Evolutionary conservation across 2,113 vertebrate genomes (phyloP).

Genomic region (Chaenocephalus aceratus): DNA sequence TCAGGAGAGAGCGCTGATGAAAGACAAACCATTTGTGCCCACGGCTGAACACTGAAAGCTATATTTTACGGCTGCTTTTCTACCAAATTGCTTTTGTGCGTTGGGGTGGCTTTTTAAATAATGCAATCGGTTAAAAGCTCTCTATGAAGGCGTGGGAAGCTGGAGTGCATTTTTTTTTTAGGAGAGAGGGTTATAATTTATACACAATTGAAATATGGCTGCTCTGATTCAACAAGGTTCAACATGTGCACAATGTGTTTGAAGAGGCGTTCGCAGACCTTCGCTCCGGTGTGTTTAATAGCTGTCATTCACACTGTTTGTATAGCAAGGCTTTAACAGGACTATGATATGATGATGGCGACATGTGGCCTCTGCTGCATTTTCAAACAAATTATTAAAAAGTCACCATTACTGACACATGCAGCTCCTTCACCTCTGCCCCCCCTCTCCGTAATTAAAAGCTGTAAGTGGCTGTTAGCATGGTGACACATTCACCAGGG

Average conservation of each 20-base stretch:
- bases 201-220: constrained; percentile 70
- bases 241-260: constrained; percentile 64
- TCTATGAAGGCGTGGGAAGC: constrained; percentile 78
- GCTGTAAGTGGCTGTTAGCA: constrained; percentile 82
- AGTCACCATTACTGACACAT: constrained; percentile 34
- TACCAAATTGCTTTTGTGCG: constrained; percentile 84
- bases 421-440: constrained; percentile 32
- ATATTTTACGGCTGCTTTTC: constrained; percentile 79
- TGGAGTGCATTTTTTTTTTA: constrained; percentile 67
- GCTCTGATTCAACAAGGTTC: constrained; percentile 68
- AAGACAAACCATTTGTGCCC: constrained; percentile 77
- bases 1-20: constrained; percentile 63
- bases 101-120: constrained; percentile 83
- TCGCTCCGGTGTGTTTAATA: constrained; percentile 64
- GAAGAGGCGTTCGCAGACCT: constrained; percentile 60
- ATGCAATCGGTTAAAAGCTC: constrained; percentile 85
- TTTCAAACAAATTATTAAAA: constrained; percentile 49
- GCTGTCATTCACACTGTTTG: constrained; percentile 60
- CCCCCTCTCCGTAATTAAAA: constrained; percentile 59
- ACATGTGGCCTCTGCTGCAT: constrained; percentile 53
- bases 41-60: constrained; percentile 73
- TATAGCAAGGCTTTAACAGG: constrained; percentile 34
- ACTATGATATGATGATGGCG: constrained; percentile 62
- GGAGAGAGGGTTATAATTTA: constrained; percentile 77
- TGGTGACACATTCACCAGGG: constrained; percentile 72